Evolutionary conservation across 2,797 vertebrate genomes (phyloP), one percentile per base, ranked within the genome.

Genomic region (Enoplosus armatus): DNA sequence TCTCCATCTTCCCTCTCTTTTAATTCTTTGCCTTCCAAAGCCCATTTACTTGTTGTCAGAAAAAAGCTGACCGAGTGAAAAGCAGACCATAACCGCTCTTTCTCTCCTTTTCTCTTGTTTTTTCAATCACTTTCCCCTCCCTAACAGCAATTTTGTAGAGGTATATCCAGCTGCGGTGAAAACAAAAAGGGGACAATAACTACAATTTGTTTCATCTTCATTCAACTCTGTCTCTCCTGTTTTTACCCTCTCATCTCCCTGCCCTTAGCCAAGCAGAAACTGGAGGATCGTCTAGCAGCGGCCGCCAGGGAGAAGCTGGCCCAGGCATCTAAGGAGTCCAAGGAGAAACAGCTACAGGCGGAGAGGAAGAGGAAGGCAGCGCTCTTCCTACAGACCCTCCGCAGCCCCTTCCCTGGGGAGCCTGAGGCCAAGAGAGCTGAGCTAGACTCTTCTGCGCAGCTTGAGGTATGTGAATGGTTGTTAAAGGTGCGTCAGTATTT

Each of bases 261-360:
- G 22, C 83, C 69, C 76, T 50, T 87, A 99, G 98, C 98, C 85
- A 99, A 99, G 85, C 98, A 97, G 93, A 99, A 97, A 87, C 96
- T 99, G 77, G 98, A 99, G 93, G 98, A 99, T 77, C 96, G 98
- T 37, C 94, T 99, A 10, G 97, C 98, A 2, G 98, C 98, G 26
- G 98, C 98, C 12, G 98, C 98, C 37, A 92, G 98, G 64, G 98
- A 99, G 80, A 99, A 99, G 90, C 96, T 99, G 77, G 98, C 98
- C 43, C 98, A 99, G 90, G 98, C 98, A 0, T 98, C 97, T 50
- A 99, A 99, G 91, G 98, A 99, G 87, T 99, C 97, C 0, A 99
- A 99, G 88, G 98, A 99, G 91, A 99, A 98, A 89, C 98, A 99
- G 91, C 96, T 99, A 4, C 98, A 99, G 88, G 98, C 98, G 0